Conservation (phyloP, 2,113 vertebrate species). For the Elachura formosa region DNA sequence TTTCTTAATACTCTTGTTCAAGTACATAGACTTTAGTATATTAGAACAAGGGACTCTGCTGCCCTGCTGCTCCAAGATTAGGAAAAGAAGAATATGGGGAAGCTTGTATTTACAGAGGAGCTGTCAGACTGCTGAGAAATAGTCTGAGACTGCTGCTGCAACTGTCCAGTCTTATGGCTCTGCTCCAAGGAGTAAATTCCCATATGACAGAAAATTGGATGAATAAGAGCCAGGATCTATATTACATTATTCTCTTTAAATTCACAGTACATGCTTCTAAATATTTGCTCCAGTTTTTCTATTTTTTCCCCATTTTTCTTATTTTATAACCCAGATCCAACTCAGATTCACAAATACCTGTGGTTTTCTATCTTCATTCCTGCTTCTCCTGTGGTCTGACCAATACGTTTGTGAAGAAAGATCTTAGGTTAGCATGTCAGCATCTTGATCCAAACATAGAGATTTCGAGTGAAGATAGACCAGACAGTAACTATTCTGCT, state of each 20-base stretch:
- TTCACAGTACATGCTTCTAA: accelerated
- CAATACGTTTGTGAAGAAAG: neutral
- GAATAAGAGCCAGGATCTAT: neutral
- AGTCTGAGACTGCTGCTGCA: neutral
- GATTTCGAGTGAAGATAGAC: neutral
- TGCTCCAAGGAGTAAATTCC: neutral
- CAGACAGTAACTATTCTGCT: neutral
- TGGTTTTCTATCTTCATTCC: neutral
- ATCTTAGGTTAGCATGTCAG: neutral
- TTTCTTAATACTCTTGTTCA: neutral
- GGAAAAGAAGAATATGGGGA: neutral
- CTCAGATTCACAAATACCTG: neutral
- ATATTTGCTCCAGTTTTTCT: neutral
- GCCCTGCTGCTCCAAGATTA: neutral
- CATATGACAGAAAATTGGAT: neutral
- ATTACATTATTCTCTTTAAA: neutral
- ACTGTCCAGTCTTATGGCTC: neutral
- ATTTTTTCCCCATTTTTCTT: neutral
- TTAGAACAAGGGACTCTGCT: neutral
- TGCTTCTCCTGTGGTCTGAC: neutral
- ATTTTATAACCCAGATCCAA: neutral
- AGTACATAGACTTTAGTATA: neutral
- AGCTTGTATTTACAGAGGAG: neutral
- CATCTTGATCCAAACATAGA: neutral
- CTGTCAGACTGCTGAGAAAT: neutral